phyloP scores from a whole-genome alignment of 2,888 invertebrate species.

The Nomada ferruginata region DNA sequence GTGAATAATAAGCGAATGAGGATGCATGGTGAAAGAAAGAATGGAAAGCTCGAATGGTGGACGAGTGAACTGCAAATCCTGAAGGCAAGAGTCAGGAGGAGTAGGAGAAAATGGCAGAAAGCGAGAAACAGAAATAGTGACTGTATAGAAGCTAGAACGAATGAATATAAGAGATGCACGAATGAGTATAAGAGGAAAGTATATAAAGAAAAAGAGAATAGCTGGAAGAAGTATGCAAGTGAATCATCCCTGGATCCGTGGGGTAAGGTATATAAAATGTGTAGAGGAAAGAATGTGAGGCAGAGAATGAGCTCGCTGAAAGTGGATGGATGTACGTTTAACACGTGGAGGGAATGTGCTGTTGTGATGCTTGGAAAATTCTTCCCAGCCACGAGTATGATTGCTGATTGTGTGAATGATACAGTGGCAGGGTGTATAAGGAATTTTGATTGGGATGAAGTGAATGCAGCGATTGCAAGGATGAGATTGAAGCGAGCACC shows the following conservation, averaged over 20 bases:
- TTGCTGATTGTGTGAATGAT: neutral
- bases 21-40: too few species aligned
- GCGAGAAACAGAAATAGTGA: neutral
- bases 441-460: neutral
- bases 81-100: slow-evolving; percentile 1
- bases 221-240: neutral
- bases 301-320: neutral
- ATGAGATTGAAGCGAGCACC: neutral
- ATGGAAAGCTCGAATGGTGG: slow-evolving; percentile 15
- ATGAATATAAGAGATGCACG: neutral
- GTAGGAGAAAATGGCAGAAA: neutral
- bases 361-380: neutral
- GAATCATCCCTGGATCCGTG: slow-evolving; percentile 10
- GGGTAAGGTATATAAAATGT: neutral
- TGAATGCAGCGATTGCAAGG: neutral
- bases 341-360: neutral
- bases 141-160: neutral
- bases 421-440: neutral
- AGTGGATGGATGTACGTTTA: neutral
- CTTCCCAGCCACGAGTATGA: neutral
- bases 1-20: neutral
- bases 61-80: slow-evolving; percentile 4
- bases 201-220: neutral
- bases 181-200: neutral
- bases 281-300: neutral